A percentile compares a stretch with the other conserved stretches of the same genome.
Conservation (phyloP, 2,888 invertebrate species). For the Hecatera dysodea region DNA sequence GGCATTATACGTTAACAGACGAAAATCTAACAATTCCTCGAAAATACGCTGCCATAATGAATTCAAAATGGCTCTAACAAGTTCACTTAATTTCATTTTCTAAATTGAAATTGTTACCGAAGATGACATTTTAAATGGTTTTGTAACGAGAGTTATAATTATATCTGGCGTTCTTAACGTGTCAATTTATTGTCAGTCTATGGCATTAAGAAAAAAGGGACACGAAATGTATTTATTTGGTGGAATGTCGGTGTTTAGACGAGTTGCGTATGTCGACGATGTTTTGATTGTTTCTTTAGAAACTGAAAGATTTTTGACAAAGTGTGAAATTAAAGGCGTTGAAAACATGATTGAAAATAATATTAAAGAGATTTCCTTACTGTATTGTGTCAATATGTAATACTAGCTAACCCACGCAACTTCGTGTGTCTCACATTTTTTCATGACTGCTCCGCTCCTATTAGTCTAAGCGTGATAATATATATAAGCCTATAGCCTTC, state of each 20-base stretch:
- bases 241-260: constrained; percentile 3
- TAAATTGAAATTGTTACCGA: constrained; percentile 70
- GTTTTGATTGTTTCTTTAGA: constrained; percentile 1
- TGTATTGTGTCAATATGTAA: too few relatives aligned
- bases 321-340: too few relatives aligned
- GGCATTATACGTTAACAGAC: constrained; percentile 32
- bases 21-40: constrained; percentile 39
- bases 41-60: constrained; percentile 61
- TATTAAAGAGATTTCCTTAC: too few relatives aligned
- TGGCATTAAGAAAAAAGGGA: constrained; percentile 35
- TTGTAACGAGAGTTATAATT: constrained; percentile 66
- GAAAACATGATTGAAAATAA: too few relatives aligned
- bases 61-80: constrained; percentile 58
- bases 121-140: constrained; percentile 72
- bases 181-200: constrained; percentile 54
- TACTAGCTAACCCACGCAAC: too few relatives aligned
- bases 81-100: constrained; percentile 67
- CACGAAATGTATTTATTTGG: constrained; percentile 26
- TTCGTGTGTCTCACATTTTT: too few relatives aligned
- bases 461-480: too few relatives aligned
- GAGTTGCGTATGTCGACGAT: constrained; percentile 1
- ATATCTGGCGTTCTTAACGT: constrained; percentile 60
- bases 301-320: not conserved
- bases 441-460: too few relatives aligned
- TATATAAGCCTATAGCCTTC: too few relatives aligned